Evolutionary conservation across 1,140 invertebrate species (phyloP).

Genomic region (Pachypsylla venusta): DNA sequence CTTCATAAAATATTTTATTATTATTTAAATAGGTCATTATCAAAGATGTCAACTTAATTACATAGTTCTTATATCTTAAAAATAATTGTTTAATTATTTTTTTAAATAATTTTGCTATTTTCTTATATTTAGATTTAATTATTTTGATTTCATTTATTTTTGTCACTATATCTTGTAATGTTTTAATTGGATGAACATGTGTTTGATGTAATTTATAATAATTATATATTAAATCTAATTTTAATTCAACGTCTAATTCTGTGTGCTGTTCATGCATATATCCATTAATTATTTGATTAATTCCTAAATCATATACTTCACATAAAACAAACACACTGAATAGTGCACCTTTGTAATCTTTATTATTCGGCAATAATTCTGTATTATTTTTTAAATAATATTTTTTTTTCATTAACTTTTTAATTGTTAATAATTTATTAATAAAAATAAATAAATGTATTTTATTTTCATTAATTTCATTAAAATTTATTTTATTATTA

Average conservation of each 20-base stretch:
- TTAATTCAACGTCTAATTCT: neutral
- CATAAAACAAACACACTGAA: neutral
- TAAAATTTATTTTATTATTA: too few species aligned
- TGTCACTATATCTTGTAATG: neutral
- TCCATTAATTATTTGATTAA: neutral
- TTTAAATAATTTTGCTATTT: neutral
- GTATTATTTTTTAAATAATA: neutral
- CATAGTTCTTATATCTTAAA: neutral
- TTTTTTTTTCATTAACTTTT: neutral
- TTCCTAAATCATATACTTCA: neutral
- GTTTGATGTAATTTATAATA: neutral
- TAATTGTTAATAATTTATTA: neutral
- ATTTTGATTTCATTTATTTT: neutral
- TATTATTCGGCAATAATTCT: neutral
- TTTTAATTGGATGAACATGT: neutral
- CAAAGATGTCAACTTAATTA: neutral
- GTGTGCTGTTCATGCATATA: neutral
- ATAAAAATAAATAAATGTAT: neutral
- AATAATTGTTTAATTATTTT: neutral
- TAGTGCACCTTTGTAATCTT: neutral
- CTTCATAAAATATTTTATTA: neutral
- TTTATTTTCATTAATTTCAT: too few species aligned
- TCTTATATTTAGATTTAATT: neutral
- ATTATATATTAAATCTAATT: neutral
- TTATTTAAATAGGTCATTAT: neutral